Conservation (phyloP, 2,888 invertebrate species). For the Adela reaumurella region DNA sequence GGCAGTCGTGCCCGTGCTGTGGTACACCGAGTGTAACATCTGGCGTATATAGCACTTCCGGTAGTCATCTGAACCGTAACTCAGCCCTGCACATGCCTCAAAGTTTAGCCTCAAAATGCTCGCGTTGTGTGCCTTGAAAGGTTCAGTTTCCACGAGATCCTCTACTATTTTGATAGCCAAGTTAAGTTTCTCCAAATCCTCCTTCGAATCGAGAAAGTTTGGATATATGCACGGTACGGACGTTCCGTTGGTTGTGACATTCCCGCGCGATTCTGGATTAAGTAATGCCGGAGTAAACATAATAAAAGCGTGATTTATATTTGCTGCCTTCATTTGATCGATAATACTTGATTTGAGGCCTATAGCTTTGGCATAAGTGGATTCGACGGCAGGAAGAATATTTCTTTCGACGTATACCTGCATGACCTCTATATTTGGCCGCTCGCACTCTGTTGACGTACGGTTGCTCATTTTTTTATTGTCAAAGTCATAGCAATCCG, state of each 20-base stretch:
- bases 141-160: constrained; percentile 17
- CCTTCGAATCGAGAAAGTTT: constrained; percentile 22
- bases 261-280: constrained; percentile 23
- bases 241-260: too few species aligned
- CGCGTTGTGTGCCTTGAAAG: constrained; percentile 11
- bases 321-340: constrained; percentile 19
- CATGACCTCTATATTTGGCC: constrained; percentile 25
- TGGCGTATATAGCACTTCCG: constrained; percentile 5
- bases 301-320: constrained; percentile 18
- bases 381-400: constrained; percentile 11
- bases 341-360: constrained; percentile 16
- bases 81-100: constrained; percentile 1
- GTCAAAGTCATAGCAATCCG: constrained; percentile 23
- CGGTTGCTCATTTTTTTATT: constrained; percentile 12
- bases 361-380: constrained; percentile 13
- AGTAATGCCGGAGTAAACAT: constrained; percentile 11
- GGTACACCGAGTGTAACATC: constrained; percentile 26
- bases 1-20: constrained; percentile 26
- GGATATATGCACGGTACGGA: constrained; percentile 27
- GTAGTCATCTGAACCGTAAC: constrained; percentile 18
- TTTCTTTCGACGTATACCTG: constrained; percentile 20
- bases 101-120: background rate
- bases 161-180: constrained; percentile 21
- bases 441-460: constrained; percentile 17
- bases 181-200: constrained; percentile 23